A percentile compares a stretch with the other conserved stretches of the same genome.
Evolutionary conservation across 2,797 vertebrate species (phyloP).

Genomic region (Emydoidea blandingii): DNA sequence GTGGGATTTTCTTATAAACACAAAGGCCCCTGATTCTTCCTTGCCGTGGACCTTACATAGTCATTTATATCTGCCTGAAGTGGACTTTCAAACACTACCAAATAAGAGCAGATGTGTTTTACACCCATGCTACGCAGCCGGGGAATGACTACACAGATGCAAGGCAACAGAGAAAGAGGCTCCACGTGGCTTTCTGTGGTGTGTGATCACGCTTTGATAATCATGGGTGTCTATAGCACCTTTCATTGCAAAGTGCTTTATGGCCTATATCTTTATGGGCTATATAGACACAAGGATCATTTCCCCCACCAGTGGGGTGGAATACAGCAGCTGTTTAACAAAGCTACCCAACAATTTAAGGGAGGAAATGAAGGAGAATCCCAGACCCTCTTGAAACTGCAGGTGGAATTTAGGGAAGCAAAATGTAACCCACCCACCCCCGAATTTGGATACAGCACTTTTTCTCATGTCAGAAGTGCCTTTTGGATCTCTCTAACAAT

Average conservation of each 20-base stretch:
- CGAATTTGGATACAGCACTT: background rate
- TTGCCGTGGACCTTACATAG: background rate
- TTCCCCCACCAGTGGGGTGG: background rate
- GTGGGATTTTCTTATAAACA: background rate
- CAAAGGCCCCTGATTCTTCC: background rate
- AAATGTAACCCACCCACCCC: background rate
- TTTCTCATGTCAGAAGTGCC: background rate
- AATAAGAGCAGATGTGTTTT: background rate
- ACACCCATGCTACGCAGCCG: background rate
- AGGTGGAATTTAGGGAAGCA: background rate
- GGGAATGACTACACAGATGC: background rate
- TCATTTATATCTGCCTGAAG: background rate
- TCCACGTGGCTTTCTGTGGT: background rate
- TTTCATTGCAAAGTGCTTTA: slow-evolving; percentile 20
- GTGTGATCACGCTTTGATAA: background rate
- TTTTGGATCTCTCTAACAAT: background rate
- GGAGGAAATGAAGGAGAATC: background rate
- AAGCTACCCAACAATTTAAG: background rate
- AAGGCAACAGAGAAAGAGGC: background rate
- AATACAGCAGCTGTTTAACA: background rate
- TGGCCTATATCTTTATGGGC: background rate
- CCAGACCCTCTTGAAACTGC: background rate
- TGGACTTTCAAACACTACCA: background rate
- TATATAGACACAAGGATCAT: background rate
- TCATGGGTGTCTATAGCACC: background rate